A percentile compares a stretch with the other conserved stretches of the same genome.
phyloP scores from a whole-genome alignment of 2,797 vertebrate species.

The Helarctos malayanus region DNA sequence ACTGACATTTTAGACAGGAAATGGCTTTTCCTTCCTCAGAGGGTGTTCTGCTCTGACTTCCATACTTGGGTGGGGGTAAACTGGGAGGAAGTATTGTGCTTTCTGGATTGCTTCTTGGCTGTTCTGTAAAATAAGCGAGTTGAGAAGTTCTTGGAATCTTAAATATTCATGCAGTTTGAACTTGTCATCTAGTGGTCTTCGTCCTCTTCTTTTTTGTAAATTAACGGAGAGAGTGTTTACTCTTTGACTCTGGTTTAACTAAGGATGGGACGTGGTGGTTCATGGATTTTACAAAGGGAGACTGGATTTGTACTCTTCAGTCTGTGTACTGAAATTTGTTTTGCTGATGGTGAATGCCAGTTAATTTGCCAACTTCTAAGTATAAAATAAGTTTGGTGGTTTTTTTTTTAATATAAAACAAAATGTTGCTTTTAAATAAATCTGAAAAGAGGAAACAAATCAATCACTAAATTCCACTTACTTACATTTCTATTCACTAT shows the following conservation, averaged over 20 bases:
- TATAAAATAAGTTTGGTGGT: background rate
- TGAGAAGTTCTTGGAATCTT: constrained; percentile 51
- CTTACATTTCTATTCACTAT: background rate
- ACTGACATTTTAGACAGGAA: constrained; percentile 83
- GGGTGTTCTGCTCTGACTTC: constrained; percentile 74
- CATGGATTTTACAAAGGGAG: background rate
- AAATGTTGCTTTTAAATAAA: constrained; percentile 15
- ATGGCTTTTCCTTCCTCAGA: constrained; percentile 83
- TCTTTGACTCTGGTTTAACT: constrained; percentile 53
- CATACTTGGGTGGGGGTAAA: constrained; percentile 41
- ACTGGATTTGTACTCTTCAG: background rate
- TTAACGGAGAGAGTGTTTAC: background rate
- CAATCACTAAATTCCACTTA: background rate
- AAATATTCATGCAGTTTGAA: constrained; percentile 47
- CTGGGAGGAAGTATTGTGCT: background rate
- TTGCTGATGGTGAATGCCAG: background rate
- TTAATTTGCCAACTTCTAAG: constrained; percentile 49
- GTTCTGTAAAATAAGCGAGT: background rate
- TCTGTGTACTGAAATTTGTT: background rate
- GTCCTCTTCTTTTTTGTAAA: background rate
- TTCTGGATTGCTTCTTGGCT: constrained; percentile 61
- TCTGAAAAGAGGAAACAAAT: background rate
- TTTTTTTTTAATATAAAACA: background rate
- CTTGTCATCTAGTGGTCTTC: background rate
- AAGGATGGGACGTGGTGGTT: background rate